Conservation (phyloP, 2,797 vertebrate genomes). For the Vipera ursinii region DNA sequence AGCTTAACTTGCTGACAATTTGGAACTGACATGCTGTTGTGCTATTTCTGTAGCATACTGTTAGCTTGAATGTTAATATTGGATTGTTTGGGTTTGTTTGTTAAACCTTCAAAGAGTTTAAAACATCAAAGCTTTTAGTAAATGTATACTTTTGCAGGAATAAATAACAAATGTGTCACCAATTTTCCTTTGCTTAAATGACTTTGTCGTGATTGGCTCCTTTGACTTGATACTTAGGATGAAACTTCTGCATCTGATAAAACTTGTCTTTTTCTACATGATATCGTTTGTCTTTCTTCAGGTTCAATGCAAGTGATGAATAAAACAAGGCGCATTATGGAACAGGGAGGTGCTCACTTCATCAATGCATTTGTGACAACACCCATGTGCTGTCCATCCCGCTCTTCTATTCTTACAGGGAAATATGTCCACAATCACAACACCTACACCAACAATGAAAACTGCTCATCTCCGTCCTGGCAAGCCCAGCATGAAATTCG, state of each 20-base stretch:
- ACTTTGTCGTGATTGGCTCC: neutral
- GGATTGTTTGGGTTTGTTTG: neutral
- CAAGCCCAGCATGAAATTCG: slow-evolving; percentile 89
- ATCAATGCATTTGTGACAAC: slow-evolving; percentile 96
- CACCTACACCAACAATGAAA: slow-evolving; percentile 98
- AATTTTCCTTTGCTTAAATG: neutral
- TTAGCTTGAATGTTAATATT: neutral
- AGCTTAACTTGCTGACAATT: neutral
- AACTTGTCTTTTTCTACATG: neutral
- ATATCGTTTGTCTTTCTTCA: slow-evolving; percentile 50
- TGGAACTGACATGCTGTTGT: neutral
- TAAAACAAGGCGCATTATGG: slow-evolving; percentile 81
- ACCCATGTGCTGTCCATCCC: slow-evolving; percentile 96
- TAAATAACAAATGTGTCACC: neutral
- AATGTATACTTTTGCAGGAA: neutral
- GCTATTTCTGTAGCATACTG: neutral
- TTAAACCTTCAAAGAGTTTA: neutral
- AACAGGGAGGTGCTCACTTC: slow-evolving; percentile 90
- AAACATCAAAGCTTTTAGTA: neutral
- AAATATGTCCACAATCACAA: slow-evolving; percentile 98
- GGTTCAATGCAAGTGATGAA: slow-evolving; percentile 91
- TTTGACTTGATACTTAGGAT: neutral
- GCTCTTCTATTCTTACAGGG: slow-evolving; percentile 93
- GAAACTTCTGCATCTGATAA: fast-evolving
- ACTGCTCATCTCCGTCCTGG: slow-evolving; percentile 95